Percentiles rank a stretch among this genome's conserved stretches.
These are phyloP conservation scores for Phorcus lineatus DNA, from an alignment of 2,888 invertebrate species.

Conservation along the genomic window DNA sequence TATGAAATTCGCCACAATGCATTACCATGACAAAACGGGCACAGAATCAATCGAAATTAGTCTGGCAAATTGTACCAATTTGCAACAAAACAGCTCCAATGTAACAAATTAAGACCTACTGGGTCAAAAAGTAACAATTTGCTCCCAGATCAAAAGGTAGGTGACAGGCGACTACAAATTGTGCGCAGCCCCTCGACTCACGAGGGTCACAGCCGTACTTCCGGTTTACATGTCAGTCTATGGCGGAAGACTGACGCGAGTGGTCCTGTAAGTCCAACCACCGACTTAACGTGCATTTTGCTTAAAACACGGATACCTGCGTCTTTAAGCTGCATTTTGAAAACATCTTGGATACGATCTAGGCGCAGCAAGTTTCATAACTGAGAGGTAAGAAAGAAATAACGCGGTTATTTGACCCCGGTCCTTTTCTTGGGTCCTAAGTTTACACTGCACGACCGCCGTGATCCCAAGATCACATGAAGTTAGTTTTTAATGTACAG, in stretches of 20 bases:
- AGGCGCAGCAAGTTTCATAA: not conserved
- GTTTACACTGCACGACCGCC: not conserved
- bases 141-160: not conserved
- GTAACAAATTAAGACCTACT: too few relatives aligned
- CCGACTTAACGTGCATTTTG: too few relatives aligned
- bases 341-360: too few relatives aligned
- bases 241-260: constrained; percentile 10
- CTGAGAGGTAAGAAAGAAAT: not conserved
- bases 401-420: constrained; percentile 1
- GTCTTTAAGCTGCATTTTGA: too few relatives aligned
- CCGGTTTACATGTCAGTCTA: constrained; percentile 21
- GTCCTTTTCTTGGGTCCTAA: not conserved
- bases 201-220: constrained; percentile 15
- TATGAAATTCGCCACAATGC: too few relatives aligned
- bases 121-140: too few relatives aligned
- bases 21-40: too few relatives aligned
- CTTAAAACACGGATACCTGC: too few relatives aligned
- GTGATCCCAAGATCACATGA: too few relatives aligned
- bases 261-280: not conserved
- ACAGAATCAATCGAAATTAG: too few relatives aligned
- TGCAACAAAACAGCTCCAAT: not conserved
- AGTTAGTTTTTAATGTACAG: too few relatives aligned
- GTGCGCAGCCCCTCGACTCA: constrained; percentile 14
- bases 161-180: constrained; percentile 12
- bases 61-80: not conserved